phyloP scores from a whole-genome alignment of 2,797 vertebrate genomes.

The Tamandua tetradactyla region DNA sequence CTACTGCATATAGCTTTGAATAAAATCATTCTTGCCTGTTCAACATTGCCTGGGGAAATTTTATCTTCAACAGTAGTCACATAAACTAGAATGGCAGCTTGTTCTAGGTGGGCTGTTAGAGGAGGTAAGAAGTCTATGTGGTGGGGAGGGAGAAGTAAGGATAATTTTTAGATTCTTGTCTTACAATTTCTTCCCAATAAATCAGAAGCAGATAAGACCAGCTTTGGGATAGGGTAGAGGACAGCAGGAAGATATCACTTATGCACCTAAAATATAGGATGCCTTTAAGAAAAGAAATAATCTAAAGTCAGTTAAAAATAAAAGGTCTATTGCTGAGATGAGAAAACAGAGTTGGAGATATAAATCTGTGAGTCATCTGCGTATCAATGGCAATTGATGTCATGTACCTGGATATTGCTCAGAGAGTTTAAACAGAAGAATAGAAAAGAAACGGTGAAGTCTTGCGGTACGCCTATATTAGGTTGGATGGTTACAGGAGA shows the following conservation, averaged over 20 bases:
- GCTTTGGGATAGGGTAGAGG: not conserved
- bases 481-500: not conserved
- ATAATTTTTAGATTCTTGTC: not conserved
- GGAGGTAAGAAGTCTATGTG: not conserved
- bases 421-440: not conserved
- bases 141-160: not conserved
- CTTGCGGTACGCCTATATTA: not conserved
- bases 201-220: not conserved
- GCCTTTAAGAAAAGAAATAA: slow-evolving; percentile 35
- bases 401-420: not conserved
- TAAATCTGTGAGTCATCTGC: slow-evolving; percentile 29
- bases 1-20: too few species aligned
- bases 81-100: not conserved
- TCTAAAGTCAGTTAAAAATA: slow-evolving; percentile 47
- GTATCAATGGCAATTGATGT: not conserved
- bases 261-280: not conserved
- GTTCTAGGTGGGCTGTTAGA: not conserved
- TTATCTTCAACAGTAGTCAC: too few species aligned
- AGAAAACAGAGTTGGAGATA: slow-evolving; percentile 31
- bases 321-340: slow-evolving; percentile 8
- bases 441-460: not conserved
- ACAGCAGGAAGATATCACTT: not conserved
- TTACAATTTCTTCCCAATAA: not conserved
- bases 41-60: too few species aligned
- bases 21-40: too few species aligned